Percentiles rank a stretch among this genome's conserved stretches.
phyloP scores from a whole-genome alignment of 2,888 invertebrate species.

The Pilophorus perplexus region DNA sequence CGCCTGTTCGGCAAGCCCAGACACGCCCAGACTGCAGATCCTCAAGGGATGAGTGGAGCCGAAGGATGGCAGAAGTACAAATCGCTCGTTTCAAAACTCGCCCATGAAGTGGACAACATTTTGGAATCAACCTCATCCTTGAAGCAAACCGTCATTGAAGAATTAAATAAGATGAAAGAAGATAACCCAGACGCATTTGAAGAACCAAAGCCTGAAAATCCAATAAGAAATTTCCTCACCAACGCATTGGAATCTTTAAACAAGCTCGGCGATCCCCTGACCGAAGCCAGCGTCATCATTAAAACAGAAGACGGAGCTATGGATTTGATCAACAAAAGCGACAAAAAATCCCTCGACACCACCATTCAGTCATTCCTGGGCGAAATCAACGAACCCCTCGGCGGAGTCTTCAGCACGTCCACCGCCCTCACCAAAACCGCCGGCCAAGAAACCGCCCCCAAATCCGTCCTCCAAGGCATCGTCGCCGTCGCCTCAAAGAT shows the following conservation, averaged over 20 bases:
- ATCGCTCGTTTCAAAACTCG: neutral
- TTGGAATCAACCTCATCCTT: neutral
- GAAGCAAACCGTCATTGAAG: too few relatives aligned
- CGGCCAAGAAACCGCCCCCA: constrained; percentile 5
- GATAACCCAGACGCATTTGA: too few relatives aligned
- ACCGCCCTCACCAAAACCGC: constrained; percentile 14
- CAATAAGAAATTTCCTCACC: too few relatives aligned
- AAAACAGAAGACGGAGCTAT: constrained; percentile 18
- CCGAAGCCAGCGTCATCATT: neutral
- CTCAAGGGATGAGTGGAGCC: too few relatives aligned
- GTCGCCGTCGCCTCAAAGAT: neutral
- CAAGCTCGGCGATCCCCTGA: neutral
- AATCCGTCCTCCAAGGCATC: neutral
- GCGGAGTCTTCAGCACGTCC: neutral
- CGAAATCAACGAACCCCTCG: neutral
- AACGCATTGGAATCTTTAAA: neutral
- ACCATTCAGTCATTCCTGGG: constrained; percentile 3
- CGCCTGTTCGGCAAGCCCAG: neutral
- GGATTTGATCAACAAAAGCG: neutral
- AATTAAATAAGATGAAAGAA: too few relatives aligned
- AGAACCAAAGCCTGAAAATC: too few relatives aligned
- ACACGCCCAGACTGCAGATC: neutral
- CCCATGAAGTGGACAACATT: neutral
- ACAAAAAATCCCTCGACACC: neutral
- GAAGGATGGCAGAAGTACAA: neutral